phyloP scores from a whole-genome alignment of 2,113 vertebrate species.

The Ceyx margarethae region DNA sequence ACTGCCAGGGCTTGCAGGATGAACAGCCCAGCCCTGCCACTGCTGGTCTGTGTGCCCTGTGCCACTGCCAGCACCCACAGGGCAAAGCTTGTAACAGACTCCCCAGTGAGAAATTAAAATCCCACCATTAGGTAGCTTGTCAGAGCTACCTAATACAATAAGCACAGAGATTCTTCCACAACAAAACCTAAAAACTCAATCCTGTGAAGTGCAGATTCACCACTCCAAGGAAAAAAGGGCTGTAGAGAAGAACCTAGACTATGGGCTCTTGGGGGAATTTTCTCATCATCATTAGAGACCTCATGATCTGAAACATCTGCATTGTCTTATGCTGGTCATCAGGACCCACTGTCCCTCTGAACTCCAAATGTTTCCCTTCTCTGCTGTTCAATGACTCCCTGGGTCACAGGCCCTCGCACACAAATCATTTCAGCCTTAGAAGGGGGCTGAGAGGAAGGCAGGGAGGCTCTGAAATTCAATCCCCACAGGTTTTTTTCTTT shows the following conservation, averaged over 20 bases:
- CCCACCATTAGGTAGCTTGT: neutral
- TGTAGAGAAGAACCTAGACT: neutral
- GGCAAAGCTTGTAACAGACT: neutral
- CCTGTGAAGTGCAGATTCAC: neutral
- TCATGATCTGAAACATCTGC: constrained; percentile 90
- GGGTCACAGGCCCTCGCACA: constrained; percentile 91
- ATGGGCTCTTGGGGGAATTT: constrained; percentile 11
- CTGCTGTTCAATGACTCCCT: constrained; percentile 87
- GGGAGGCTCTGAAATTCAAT: constrained; percentile 88
- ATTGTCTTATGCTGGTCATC: constrained; percentile 82
- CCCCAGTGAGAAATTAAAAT: neutral
- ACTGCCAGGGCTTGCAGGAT: neutral
- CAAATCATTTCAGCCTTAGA: constrained; percentile 90
- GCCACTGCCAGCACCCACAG: rapidly evolving
- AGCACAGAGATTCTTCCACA: neutral
- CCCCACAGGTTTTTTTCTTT: constrained; percentile 74
- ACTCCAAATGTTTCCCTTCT: constrained; percentile 89
- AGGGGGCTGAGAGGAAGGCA: constrained; percentile 76
- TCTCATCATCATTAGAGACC: constrained; percentile 57
- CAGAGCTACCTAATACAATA: neutral
- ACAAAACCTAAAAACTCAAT: neutral
- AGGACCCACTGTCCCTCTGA: constrained; percentile 76
- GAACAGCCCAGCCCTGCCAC: neutral
- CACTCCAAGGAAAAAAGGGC: neutral
- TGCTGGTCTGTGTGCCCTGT: neutral